Evolutionary conservation across 2,888 invertebrate genomes (phyloP).

Genomic region (Thelaira solivaga): DNA sequence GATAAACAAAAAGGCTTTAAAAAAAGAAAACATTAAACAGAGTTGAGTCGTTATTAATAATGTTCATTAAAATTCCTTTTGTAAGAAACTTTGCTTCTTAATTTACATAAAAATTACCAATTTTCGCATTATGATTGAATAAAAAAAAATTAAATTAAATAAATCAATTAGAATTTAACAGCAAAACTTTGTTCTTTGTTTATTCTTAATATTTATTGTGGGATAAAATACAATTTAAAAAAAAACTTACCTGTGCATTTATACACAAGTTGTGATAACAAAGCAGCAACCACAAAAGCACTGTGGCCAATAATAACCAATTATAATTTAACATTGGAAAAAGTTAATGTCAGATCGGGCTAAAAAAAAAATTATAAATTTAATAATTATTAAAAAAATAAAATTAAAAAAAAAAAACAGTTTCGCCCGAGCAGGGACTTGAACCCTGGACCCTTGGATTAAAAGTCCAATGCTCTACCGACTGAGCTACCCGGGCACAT

Average conservation of each 20-base stretch:
- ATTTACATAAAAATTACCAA: no score
- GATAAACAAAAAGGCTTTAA: not conserved
- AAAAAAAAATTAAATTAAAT: conserved; percentile 18
- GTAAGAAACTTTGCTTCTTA: conserved; percentile 26
- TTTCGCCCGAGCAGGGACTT: conserved; percentile 78
- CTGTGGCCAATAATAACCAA: conserved; percentile 56
- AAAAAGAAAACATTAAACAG: not conserved
- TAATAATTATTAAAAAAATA: conserved; percentile 4
- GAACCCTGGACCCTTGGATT: conserved; percentile 78
- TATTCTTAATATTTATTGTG: no score
- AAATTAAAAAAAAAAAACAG: conserved; percentile 52
- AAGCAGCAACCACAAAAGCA: conserved; percentile 58
- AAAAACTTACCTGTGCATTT: conserved; percentile 58
- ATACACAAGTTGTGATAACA: conserved; percentile 51
- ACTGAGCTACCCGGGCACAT: conserved; percentile 77
- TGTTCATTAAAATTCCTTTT: conserved; percentile 46
- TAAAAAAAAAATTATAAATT: conserved; percentile 20
- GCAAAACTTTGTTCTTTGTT: no score
- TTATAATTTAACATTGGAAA: conserved; percentile 57
- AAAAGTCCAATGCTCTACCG: conserved; percentile 78
- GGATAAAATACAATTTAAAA: no score
- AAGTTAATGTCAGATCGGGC: not conserved
- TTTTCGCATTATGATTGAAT: conserved; percentile 5
- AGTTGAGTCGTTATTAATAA: conserved; percentile 27
- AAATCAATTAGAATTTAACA: no score